These are phyloP conservation scores for Strix occidentalis DNA, from an alignment of 2,797 vertebrate species.

Conservation along the genomic window DNA sequence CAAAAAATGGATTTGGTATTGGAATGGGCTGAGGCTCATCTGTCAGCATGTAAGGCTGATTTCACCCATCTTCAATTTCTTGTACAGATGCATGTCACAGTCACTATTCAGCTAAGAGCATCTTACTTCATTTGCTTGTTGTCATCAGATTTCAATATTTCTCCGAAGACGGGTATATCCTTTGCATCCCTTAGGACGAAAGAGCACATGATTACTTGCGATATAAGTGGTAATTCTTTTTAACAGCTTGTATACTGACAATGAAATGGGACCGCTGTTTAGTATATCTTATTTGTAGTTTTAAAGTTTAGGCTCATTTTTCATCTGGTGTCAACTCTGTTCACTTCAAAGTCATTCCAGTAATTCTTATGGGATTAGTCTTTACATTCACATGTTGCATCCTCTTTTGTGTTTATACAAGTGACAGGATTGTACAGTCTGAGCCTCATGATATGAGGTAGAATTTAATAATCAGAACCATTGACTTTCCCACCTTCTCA, in stretches of 20 bases:
- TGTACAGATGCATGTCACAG: neutral
- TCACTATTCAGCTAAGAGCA: neutral
- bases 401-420: neutral
- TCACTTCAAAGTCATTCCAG: neutral
- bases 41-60: neutral
- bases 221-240: neutral
- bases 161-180: neutral
- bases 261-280: neutral
- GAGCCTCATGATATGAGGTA: neutral
- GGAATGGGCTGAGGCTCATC: neutral
- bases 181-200: neutral
- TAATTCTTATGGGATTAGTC: neutral
- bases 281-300: neutral
- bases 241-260: neutral
- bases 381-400: neutral
- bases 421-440: neutral
- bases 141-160: slow-evolving; percentile 23
- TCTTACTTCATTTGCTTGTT: slow-evolving; percentile 5
- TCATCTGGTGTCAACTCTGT: neutral
- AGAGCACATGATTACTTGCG: neutral
- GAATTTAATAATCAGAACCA: neutral
- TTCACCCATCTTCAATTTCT: neutral
- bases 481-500: neutral
- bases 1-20: neutral
- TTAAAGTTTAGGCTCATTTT: neutral